These are phyloP conservation scores for Shargacucullia verbasci DNA, from an alignment of 2,888 invertebrate genomes.

Conservation along the genomic window DNA sequence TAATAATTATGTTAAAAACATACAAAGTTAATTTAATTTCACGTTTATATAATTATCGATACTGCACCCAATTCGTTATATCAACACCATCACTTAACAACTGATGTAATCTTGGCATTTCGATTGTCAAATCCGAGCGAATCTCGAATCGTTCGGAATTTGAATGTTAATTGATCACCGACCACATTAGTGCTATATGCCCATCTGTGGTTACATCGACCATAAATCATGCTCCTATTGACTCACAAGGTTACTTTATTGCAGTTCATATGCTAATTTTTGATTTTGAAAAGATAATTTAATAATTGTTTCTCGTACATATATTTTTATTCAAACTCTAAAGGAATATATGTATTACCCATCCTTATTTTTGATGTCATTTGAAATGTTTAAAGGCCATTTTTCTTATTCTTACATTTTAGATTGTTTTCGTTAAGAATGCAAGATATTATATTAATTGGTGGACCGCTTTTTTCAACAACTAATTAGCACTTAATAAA, in stretches of 20 bases:
- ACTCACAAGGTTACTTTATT: not conserved
- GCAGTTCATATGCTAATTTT: conserved; percentile 3
- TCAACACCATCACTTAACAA: conserved; percentile 7
- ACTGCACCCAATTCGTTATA: not conserved
- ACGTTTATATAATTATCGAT: conserved; percentile 1
- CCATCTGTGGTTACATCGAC: conserved; percentile 1
- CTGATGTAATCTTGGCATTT: conserved; percentile 13
- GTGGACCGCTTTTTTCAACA: not conserved
- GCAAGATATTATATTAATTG: too few species aligned
- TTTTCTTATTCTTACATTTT: too few species aligned
- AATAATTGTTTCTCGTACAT: not conserved
- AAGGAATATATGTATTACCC: too few species aligned
- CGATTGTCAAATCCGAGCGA: conserved; percentile 11
- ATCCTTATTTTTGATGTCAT: too few species aligned
- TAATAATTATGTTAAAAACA: too few species aligned
- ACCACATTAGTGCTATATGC: conserved; percentile 5
- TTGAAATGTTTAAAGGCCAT: too few species aligned
- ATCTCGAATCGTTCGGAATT: conserved; percentile 1
- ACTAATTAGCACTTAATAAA: conserved; percentile 2
- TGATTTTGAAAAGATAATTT: not conserved
- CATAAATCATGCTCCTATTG: conserved; percentile 10
- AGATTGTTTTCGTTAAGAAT: too few species aligned
- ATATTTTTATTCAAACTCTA: not conserved
- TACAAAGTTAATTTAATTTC: not conserved
- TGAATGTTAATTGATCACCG: conserved; percentile 11